phyloP scores from a whole-genome alignment of 2,113 vertebrate genomes.

The Oncorhynchus kisutch region DNA sequence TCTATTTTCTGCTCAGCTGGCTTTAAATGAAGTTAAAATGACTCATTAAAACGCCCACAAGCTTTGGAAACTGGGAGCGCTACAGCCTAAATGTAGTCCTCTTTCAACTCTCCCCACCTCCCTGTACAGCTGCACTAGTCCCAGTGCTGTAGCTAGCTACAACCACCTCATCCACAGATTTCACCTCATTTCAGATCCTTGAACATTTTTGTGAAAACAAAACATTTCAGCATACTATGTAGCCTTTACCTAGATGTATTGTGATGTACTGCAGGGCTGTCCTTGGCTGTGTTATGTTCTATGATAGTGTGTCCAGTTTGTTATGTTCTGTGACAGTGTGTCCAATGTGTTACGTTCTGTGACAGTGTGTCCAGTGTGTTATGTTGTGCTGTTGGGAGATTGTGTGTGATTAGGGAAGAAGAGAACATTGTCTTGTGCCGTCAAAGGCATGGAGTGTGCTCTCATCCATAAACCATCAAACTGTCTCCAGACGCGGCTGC shows the following conservation, averaged over 20 bases:
- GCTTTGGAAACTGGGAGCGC: conserved; percentile 96
- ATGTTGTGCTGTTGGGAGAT: conserved; percentile 78
- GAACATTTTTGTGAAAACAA: conserved; percentile 42
- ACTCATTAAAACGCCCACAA: conserved; percentile 99
- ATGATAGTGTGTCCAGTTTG: background rate
- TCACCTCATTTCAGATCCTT: background rate
- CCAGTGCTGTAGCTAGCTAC: conserved; percentile 17
- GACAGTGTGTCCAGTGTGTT: conserved; percentile 75
- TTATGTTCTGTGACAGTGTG: conserved; percentile 63
- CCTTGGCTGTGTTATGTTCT: conserved; percentile 27
- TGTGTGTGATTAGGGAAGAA: conserved; percentile 69
- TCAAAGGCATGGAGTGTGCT: conserved; percentile 82
- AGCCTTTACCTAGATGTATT: conserved; percentile 5
- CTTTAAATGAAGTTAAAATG: conserved; percentile 99
- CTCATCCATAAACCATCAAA: conserved; percentile 95
- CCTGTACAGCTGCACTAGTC: conserved; percentile 57
- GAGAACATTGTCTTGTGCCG: conserved; percentile 82
- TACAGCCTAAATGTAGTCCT: conserved; percentile 97
- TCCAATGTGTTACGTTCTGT: conserved; percentile 58
- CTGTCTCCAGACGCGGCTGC: conserved; percentile 97
- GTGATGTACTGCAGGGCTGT: conserved; percentile 30
- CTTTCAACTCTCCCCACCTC: conserved; percentile 78
- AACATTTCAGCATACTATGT: conserved; percentile 53
- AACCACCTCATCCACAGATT: background rate
- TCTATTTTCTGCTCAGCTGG: conserved; percentile 99